Evolutionary conservation across 1,140 invertebrate genomes (phyloP), one percentile per base, ranked within the genome.

Genomic region (Drosophila kurseongensis): DNA sequence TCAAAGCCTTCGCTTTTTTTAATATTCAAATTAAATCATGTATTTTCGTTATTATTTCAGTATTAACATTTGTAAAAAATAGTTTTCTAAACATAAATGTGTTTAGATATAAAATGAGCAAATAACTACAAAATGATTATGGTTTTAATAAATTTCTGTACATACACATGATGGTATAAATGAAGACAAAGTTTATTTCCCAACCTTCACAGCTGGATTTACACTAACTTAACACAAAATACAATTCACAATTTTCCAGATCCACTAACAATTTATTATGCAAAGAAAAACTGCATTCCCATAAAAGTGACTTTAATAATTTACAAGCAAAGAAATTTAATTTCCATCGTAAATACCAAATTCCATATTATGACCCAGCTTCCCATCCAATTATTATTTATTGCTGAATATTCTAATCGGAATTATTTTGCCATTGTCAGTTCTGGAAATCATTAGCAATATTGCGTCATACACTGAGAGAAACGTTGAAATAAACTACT

Each of bases 1-100:
- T 73, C 71, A 41, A 72, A 72, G 56, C 40, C 40, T 29, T 18
- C 47, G 61, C n/a, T 66, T 32, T 32, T 32, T 32, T 32, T 32
- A 7, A 32, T 32, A 32, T 32, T 7, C 6, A 32, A 7, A 32
- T 8, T 32, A 7, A 32, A 32, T 1, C 6, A 32, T 7, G 29
- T 32, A 7, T 32, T 6, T 32, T 32, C 8, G 8, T 32, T 32
- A 32, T 2, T 32, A 32, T 7, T 32, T 32, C 1, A 32, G 29
- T 8, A 32, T 32, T 32, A 32, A 7, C 6, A 32, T 6, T 32
- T 32, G 27, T 29, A 29, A 6, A n/a, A n/a, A n/a, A n/a, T n/a
- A n/a, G n/a, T n/a, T n/a, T n/a, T n/a, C n/a, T n/a, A n/a, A n/a
- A n/a, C n/a, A n/a, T n/a, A n/a, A n/a, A n/a, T n/a, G n/a, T n/a